phyloP scores from a whole-genome alignment of 2,797 vertebrate genomes.

The Okamejei kenojei region DNA sequence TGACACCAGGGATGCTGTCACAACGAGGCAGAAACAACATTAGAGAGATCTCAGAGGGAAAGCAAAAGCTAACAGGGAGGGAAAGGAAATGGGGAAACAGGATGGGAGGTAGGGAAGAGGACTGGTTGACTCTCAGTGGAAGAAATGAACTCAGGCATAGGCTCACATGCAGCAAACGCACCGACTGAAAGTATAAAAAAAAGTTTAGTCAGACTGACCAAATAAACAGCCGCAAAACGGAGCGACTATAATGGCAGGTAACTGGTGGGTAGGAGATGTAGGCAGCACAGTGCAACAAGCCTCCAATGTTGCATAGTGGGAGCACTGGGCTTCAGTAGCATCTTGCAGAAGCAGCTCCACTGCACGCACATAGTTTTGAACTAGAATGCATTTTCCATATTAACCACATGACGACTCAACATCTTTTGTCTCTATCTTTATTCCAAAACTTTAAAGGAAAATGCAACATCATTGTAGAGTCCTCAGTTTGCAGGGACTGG shows the following conservation, averaged over 20 bases:
- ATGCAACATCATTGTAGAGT: neutral
- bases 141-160: neutral
- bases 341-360: neutral
- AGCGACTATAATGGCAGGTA: neutral
- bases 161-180: conserved; percentile 26
- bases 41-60: neutral
- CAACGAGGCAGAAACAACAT: neutral
- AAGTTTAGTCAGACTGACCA: neutral
- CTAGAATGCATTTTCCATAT: conserved; percentile 25
- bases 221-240: neutral
- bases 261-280: neutral
- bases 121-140: neutral
- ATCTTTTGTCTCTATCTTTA: neutral
- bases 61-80: neutral
- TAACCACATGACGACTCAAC: conserved; percentile 22
- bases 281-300: neutral
- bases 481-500: neutral
- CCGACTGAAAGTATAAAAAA: neutral
- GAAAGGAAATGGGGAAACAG: neutral
- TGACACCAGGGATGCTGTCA: neutral
- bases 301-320: neutral
- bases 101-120: neutral
- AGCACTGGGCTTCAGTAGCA: neutral
- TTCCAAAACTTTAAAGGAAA: neutral
- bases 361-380: neutral